phyloP scores from a whole-genome alignment of 2,113 vertebrate genomes.

The Silurus glanis region DNA sequence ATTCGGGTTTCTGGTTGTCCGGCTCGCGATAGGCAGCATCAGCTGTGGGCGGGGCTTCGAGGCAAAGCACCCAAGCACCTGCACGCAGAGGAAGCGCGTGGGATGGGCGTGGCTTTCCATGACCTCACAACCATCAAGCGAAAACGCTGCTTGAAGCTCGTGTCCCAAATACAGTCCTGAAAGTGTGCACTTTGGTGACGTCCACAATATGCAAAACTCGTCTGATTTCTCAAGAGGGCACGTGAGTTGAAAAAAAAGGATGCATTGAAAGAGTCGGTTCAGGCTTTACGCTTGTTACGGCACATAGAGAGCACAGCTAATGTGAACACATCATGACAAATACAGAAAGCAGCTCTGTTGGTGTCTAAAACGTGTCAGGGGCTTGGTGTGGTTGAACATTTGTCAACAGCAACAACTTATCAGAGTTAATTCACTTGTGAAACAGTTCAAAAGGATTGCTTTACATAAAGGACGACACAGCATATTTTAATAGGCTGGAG shows the following conservation, averaged over 20 bases:
- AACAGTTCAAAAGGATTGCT: too few species aligned
- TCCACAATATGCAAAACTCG: not conserved
- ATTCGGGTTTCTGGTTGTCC: constrained; percentile 55
- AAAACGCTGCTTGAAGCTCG: not conserved
- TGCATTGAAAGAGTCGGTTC: not conserved
- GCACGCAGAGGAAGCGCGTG: constrained; percentile 58
- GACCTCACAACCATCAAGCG: not conserved
- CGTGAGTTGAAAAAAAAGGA: not conserved
- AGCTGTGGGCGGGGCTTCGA: constrained; percentile 56
- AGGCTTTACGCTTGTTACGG: not conserved
- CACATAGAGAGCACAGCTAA: not conserved
- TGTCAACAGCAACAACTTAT: not conserved
- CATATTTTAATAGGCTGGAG: not conserved
- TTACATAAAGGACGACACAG: not conserved
- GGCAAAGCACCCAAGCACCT: constrained; percentile 59
- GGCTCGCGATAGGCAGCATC: constrained; percentile 64
- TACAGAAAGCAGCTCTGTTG: not conserved
- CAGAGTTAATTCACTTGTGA: not conserved
- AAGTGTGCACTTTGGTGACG: not conserved
- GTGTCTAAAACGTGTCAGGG: not conserved
- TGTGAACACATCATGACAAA: not conserved
- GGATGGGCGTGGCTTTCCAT: constrained; percentile 50
- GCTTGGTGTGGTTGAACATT: too few species aligned
- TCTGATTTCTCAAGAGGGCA: not conserved
- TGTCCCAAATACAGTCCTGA: not conserved